These are phyloP conservation scores for Egretta garzetta DNA, from an alignment of 2,113 vertebrate species.

Conservation along the genomic window DNA sequence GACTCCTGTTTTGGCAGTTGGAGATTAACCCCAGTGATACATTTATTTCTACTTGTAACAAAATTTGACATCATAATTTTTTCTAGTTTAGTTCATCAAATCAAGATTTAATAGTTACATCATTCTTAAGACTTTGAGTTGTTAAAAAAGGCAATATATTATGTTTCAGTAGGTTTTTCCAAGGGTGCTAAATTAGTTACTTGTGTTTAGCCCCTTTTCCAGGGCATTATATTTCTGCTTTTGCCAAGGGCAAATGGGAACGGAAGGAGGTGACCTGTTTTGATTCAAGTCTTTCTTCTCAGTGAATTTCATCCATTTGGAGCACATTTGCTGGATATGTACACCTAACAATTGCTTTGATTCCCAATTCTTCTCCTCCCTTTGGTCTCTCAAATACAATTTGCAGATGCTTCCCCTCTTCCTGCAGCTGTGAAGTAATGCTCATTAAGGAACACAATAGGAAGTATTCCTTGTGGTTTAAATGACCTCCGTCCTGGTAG, in stretches of 20 bases:
- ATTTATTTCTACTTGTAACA: background rate
- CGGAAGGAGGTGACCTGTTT: background rate
- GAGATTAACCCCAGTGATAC: background rate
- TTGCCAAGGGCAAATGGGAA: background rate
- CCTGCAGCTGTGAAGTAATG: constrained; percentile 15
- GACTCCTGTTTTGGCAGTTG: background rate
- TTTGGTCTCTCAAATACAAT: background rate
- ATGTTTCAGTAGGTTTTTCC: background rate
- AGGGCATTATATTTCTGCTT: background rate
- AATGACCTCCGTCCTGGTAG: background rate
- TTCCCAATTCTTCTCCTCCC: background rate
- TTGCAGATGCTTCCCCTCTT: constrained; percentile 25
- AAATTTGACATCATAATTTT: fast-evolving
- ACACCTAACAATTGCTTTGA: background rate
- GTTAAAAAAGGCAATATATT: background rate
- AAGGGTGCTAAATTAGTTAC: background rate
- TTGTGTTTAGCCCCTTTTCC: background rate
- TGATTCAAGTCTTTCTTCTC: background rate
- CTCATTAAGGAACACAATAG: constrained; percentile 32
- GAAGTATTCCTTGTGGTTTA: background rate
- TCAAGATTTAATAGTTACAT: background rate
- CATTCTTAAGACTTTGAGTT: background rate
- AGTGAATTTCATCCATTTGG: background rate
- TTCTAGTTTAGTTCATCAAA: background rate
- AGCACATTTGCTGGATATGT: background rate